phyloP scores from a whole-genome alignment of 2,797 vertebrate genomes.

The Acanthurus leucopareius region DNA sequence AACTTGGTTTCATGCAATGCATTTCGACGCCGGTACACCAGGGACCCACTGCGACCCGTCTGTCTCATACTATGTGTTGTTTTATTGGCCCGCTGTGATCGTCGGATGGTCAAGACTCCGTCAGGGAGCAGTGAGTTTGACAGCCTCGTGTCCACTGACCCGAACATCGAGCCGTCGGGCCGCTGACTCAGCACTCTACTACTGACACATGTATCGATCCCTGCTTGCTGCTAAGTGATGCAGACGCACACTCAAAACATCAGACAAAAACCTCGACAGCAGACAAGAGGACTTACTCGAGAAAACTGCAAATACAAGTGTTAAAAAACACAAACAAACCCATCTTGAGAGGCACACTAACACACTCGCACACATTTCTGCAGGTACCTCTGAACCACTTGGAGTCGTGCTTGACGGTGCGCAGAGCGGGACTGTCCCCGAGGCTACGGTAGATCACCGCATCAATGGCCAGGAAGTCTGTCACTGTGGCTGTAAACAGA shows the following conservation, averaged over 20 bases:
- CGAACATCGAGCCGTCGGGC: slow-evolving; percentile 42
- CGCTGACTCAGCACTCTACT: slow-evolving; percentile 60
- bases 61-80: slow-evolving; percentile 1
- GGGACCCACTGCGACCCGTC: slow-evolving; percentile 19
- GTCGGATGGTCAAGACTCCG: slow-evolving; percentile 1
- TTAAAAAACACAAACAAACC: slow-evolving; percentile 4
- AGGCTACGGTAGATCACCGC: slow-evolving; percentile 98
- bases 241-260: slow-evolving; percentile 42
- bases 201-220: slow-evolving; percentile 56
- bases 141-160: slow-evolving; percentile 28
- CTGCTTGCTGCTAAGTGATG: slow-evolving; percentile 47
- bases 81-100: slow-evolving; percentile 1
- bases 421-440: slow-evolving; percentile 92
- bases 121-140: slow-evolving; percentile 26
- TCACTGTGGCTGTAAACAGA: slow-evolving; percentile 96
- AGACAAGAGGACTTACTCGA: background rate
- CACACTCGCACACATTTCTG: background rate
- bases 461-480: slow-evolving; percentile 97
- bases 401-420: slow-evolving; percentile 97
- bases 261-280: slow-evolving; percentile 20
- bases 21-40: slow-evolving; percentile 22
- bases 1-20: slow-evolving; percentile 49
- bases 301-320: background rate
- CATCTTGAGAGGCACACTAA: background rate
- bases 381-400: slow-evolving; percentile 96